Percentiles rank a stretch among this genome's conserved stretches.
These are phyloP conservation scores for Podilymbus podiceps DNA, from an alignment of 2,113 vertebrate species.

Conservation along the genomic window DNA sequence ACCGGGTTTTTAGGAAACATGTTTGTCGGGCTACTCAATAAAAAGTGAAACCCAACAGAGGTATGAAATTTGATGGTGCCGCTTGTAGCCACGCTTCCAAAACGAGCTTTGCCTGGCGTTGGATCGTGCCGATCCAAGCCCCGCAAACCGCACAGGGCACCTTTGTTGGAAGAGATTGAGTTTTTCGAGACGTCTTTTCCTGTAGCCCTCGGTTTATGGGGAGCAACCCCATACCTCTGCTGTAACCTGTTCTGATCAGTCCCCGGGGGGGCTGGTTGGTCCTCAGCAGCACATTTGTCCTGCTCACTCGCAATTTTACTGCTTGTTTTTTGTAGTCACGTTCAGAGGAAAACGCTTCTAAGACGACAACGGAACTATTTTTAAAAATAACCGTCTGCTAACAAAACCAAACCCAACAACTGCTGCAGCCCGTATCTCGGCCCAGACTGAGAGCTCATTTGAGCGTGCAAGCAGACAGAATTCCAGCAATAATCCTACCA, in stretches of 20 bases:
- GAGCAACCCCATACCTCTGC: not conserved
- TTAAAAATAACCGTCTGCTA: not conserved
- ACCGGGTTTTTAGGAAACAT: not conserved
- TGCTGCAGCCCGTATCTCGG: not conserved
- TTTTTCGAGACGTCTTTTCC: not conserved
- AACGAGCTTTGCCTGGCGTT: not conserved
- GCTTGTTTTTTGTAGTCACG: not conserved
- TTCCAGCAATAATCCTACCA: not conserved
- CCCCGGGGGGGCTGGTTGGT: not conserved
- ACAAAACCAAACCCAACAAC: not conserved
- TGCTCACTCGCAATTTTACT: not conserved
- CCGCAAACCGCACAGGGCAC: not conserved
- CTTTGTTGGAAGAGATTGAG: not conserved
- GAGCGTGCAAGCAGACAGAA: not conserved
- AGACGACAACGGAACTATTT: not conserved
- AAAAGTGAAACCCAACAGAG: not conserved
- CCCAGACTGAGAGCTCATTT: not conserved
- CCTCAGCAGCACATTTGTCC: not conserved
- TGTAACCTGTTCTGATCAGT: not conserved
- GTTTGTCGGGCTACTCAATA: not conserved
- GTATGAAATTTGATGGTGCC: fast-evolving
- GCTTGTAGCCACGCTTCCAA: not conserved
- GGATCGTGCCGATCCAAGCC: not conserved
- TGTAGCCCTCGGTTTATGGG: not conserved
- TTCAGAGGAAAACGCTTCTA: not conserved